These are phyloP conservation scores for Criorhina ranunculi DNA, from an alignment of 2,888 invertebrate genomes.

Conservation along the genomic window DNA sequence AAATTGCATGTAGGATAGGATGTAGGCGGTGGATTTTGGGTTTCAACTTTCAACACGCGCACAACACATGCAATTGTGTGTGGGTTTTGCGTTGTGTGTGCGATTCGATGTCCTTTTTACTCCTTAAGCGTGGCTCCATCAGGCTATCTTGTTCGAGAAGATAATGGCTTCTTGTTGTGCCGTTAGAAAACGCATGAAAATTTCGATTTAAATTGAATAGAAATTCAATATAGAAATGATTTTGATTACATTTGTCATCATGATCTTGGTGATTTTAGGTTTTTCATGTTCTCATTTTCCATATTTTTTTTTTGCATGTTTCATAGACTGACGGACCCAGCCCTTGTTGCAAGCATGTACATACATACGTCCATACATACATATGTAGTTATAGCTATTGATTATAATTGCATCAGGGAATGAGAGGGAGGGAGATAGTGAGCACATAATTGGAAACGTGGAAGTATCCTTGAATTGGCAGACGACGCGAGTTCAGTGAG, in stretches of 20 bases:
- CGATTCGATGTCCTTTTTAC: conserved; percentile 67
- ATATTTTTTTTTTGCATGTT: conserved; percentile 4
- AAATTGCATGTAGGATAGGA: conserved; percentile 18
- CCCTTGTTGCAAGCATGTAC: conserved; percentile 68
- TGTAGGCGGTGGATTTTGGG: conserved; percentile 60
- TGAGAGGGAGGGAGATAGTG: conserved; percentile 35
- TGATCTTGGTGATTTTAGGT: conserved; percentile 22
- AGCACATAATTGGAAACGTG: conserved; percentile 31
- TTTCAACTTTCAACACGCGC: not conserved
- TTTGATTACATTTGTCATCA: too few species aligned
- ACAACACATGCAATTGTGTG: conserved; percentile 11
- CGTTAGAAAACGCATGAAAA: conserved; percentile 47
- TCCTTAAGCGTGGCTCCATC: conserved; percentile 23
- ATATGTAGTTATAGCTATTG: conserved; percentile 64
- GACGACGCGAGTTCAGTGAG: conserved; percentile 28
- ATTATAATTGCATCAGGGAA: conserved; percentile 56
- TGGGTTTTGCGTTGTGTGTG: conserved; percentile 16
- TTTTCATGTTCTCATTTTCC: not conserved
- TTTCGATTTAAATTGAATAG: conserved; percentile 3
- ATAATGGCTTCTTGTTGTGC: conserved; percentile 65
- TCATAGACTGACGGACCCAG: conserved; percentile 49
- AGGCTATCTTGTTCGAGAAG: conserved; percentile 49
- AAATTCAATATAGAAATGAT: not conserved
- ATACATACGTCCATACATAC: too few species aligned
- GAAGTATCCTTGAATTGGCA: conserved; percentile 60